Base-by-base conservation (phyloP, 2,113 vertebrate species). In the Cochlearius cochlearius region DNA sequence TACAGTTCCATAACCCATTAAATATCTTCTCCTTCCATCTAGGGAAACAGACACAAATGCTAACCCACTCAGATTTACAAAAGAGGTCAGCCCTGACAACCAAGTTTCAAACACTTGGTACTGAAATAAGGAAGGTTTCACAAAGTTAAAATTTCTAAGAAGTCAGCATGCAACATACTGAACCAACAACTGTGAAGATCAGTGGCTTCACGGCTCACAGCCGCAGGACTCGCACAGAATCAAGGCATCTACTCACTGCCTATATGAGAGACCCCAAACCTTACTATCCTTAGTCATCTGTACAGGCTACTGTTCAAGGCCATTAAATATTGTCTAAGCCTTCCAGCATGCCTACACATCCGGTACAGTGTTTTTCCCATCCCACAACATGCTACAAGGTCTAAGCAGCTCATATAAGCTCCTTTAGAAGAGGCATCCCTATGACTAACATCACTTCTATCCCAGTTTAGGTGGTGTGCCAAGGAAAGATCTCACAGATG, bases 361-460 rank as follows among this genome's bases (percentile, higher is more conserved):
- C 3, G 0, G 25, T 10, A 52, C 36, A 49, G 17, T 13, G 32
- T 38, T 36, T 38, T 53, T 12, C 53, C 58, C 4, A 1, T 9
- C n/a, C 59, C 63, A 91, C 38, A 68, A 20, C 49, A 72, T 23
- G 11, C 13, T n/a, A 12, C 53, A 72, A 39, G 62, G 63, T 36
- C 53, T 69, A 26, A 69, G 36, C 58, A 76, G 30, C 75, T 83
- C 58, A 12, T 0, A 32, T 1, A 21, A 93, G 22, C 38, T 63
- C 56, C 36, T 68, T 55, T 4, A 49, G 41, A 90, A 11, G 63
- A 83, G 12, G 50, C 38, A 71, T 43, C 13, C 29, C 68, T 62
- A 30, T 77, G 79, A 97, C 76, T 96, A 96, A 95, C 38, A 74
- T 9, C 38, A 36, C n/a, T 81, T 69, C 55, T 52, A 62, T 15